Percentiles rank a stretch among this genome's conserved stretches.
Conservation (phyloP, 2,797 vertebrate genomes). For the Ciconia nigra region DNA sequence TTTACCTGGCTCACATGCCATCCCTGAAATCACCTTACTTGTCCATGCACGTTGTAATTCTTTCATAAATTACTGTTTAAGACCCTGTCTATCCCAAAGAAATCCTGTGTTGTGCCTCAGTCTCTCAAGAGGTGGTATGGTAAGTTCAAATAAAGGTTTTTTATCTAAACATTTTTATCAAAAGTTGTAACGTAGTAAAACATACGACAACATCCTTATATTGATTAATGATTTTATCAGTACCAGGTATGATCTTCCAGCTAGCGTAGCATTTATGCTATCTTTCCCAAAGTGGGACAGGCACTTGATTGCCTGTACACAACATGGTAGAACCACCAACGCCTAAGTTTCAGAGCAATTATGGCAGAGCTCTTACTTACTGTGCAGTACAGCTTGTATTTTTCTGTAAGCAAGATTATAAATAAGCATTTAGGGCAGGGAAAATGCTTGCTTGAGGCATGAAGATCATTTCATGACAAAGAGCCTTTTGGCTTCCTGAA, state of each 20-base stretch:
- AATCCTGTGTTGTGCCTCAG: background rate
- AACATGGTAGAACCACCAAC: background rate
- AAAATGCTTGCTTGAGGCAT: background rate
- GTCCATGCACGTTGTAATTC: background rate
- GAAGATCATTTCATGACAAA: background rate
- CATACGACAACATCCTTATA: background rate
- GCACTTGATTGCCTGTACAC: background rate
- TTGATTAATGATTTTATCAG: background rate
- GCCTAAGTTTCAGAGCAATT: background rate
- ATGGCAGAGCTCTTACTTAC: background rate
- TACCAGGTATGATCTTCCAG: background rate
- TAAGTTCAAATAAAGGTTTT: background rate
- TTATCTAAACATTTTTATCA: background rate
- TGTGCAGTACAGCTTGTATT: background rate
- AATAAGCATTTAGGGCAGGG: background rate
- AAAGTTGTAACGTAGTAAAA: background rate
- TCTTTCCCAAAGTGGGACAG: background rate
- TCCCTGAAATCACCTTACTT: background rate
- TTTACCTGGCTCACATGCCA: background rate
- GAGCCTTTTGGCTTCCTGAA: background rate
- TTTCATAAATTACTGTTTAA: background rate
- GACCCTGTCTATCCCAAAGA: background rate
- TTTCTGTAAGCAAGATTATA: background rate
- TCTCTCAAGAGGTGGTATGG: background rate
- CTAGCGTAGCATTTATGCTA: background rate